A percentile compares a stretch with the other conserved stretches of the same genome.
phyloP scores from a whole-genome alignment of 2,113 vertebrate species.

The Felis catus region DNA sequence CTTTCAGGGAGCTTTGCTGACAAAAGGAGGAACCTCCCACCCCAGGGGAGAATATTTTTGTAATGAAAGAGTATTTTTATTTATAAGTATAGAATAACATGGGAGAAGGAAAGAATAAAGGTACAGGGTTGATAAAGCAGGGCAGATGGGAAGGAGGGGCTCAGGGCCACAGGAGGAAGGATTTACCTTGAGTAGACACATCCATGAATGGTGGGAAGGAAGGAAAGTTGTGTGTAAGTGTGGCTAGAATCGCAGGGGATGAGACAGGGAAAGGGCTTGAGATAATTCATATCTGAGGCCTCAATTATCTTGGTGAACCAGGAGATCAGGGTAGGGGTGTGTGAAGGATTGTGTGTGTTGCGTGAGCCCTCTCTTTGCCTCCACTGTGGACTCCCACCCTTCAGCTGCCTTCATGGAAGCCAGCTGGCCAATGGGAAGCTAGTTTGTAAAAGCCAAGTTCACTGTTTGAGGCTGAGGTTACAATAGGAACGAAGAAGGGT shows the following conservation, averaged over 20 bases:
- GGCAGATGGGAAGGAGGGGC: background rate
- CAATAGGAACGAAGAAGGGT: background rate
- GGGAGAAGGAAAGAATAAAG: background rate
- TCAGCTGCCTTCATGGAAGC: background rate
- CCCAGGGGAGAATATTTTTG: background rate
- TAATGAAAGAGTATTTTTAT: background rate
- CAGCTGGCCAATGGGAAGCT: background rate
- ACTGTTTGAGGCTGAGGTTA: background rate
- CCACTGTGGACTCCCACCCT: background rate
- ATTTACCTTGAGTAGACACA: background rate
- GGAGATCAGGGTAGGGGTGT: background rate
- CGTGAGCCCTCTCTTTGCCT: background rate
- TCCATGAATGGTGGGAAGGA: background rate
- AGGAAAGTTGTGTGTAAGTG: background rate
- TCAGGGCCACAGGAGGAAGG: background rate
- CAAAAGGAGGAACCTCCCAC: background rate
- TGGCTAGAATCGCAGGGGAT: background rate
- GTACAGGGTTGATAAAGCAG: background rate
- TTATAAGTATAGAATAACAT: background rate
- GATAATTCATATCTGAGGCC: background rate
- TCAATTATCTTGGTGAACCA: background rate
- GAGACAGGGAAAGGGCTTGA: background rate
- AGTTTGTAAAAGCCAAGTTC: background rate
- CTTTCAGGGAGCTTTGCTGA: background rate
- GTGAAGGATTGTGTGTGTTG: too few relatives aligned